Evolutionary conservation across 2,113 vertebrate species (phyloP).

Genomic region (Perognathus longimembris): DNA sequence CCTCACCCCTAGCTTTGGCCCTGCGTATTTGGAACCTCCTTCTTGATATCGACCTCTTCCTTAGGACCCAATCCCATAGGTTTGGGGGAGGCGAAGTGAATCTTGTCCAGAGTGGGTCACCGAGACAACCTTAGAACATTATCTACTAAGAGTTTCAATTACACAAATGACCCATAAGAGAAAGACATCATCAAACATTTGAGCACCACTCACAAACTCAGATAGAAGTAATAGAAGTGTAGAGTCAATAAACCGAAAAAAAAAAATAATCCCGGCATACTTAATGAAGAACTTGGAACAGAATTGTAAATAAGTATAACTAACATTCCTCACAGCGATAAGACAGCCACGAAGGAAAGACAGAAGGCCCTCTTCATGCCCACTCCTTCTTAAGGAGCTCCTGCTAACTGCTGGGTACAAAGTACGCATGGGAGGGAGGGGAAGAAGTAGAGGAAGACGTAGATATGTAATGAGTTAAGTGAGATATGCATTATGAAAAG

Average conservation of each 20-base stretch:
- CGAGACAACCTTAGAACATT: neutral
- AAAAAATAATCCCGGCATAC: neutral
- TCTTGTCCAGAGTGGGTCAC: neutral
- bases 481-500: neutral
- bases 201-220: neutral
- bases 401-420: neutral
- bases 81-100: neutral
- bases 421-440: neutral
- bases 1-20: neutral
- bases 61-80: neutral
- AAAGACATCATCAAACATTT: neutral
- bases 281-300: neutral
- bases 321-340: neutral
- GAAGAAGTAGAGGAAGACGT: neutral
- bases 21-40: neutral
- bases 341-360: neutral
- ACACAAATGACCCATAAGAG: neutral
- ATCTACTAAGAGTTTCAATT: neutral
- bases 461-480: neutral
- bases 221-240: constrained; percentile 26
- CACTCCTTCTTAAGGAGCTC: neutral
- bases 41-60: neutral
- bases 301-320: neutral
- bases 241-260: constrained; percentile 1
- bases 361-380: neutral